A percentile compares a stretch with the other conserved stretches of the same genome.
phyloP scores from a whole-genome alignment of 1,140 invertebrate species.

The Lepidurus apus region DNA sequence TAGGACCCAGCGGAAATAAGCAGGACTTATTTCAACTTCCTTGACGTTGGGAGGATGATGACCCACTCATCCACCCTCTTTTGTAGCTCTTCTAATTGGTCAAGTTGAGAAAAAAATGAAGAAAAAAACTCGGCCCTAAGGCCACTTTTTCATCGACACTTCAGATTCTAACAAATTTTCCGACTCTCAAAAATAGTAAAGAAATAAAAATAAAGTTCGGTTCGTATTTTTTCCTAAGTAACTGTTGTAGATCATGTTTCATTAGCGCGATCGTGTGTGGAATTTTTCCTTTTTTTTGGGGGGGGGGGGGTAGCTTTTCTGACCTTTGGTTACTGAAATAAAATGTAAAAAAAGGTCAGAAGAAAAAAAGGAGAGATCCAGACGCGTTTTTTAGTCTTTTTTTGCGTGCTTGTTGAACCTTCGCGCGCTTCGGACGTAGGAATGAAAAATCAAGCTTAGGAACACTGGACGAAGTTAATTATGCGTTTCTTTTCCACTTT shows the following conservation, averaged over 20 bases:
- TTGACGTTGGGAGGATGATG: not conserved
- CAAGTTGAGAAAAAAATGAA: not conserved
- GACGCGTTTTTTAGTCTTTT: not conserved
- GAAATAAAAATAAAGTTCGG: not conserved
- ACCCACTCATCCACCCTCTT: conserved; percentile 9
- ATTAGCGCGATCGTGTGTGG: not conserved
- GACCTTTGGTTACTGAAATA: not conserved
- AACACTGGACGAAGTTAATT: not conserved
- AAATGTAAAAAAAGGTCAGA: not conserved
- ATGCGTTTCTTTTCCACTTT: not conserved
- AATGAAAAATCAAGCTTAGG: not conserved
- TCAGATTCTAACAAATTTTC: not conserved
- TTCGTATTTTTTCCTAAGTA: not conserved
- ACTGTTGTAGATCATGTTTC: not conserved
- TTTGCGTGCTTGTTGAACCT: not conserved
- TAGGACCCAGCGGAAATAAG: not conserved
- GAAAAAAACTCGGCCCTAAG: not conserved
- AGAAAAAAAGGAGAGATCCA: not conserved
- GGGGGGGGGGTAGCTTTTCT: not conserved
- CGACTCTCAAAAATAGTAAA: not conserved
- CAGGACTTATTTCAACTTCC: not conserved
- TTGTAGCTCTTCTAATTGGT: conserved; percentile 20
- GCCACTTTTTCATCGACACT: not conserved
- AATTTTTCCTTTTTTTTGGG: not conserved
- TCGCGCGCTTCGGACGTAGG: not conserved